Base-by-base conservation (phyloP, 2,113 vertebrate genomes). In the Toxotes chatareus region DNA sequence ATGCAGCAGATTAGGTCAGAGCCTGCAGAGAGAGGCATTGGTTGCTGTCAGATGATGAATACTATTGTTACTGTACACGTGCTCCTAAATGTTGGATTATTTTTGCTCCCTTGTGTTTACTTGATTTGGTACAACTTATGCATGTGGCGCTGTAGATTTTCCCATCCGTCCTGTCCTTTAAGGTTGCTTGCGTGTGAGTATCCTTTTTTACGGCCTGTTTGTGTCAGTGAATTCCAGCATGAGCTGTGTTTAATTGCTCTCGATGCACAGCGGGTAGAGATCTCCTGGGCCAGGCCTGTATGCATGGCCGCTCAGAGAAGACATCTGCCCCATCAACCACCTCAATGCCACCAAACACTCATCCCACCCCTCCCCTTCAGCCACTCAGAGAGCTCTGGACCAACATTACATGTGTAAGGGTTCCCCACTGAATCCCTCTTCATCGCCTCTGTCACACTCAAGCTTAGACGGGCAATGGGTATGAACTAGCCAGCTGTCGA, bases 181-280 rank as follows among this genome's bases (percentile, higher is more conserved):
- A 86, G 82, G 86, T 66, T 79, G 84, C 78, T 84, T 84, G 84
- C 55, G 10, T 80, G 79, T 72, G 74, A 42, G 38, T 79, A 31
- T 65, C 66, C 57, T 85, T 79, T 27, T 91, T 91, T 88, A 80
- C 69, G 3, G 81, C 76, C 69, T 56, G 71, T 86, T 84, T 90
- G 74, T 78, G 61, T 79, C 86, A 57, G 44, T 89, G 78, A 91
- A 64, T 74, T 80, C 87, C 68, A 57, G 69, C 76, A 71, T 74
- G 68, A 86, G 83, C 83, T 16, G 81, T 79, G 89, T 87, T 87
- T 89, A 92, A 91, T 89, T 93, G 89, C 84, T 85, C 79, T 55
- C 84, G 89, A 93, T 90, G 88, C 85, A 72, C 82, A 81, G 88
- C 27, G 76, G 86, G 85, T 73, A 65, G 80, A 47, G 59, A 71